Percentiles rank a stretch among this genome's conserved stretches.
Conservation (phyloP, 2,888 invertebrate species). For the Chalcis sispes region DNA sequence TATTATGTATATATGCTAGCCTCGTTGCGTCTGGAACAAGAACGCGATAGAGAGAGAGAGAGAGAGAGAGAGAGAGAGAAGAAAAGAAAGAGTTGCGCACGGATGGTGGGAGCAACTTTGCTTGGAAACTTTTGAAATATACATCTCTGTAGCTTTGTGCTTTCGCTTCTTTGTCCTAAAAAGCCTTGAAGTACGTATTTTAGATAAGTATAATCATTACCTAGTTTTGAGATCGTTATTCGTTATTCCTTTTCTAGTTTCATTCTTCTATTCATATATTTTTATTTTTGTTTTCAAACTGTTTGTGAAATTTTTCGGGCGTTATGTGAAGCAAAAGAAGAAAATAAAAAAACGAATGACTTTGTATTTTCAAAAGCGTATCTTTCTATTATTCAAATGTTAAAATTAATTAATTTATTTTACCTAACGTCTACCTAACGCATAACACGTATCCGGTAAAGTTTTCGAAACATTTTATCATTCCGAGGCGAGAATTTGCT, state of each 20-base stretch:
- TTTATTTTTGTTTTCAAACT: too few species aligned
- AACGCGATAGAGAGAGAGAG: neutral
- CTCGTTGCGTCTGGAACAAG: neutral
- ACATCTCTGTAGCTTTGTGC: conserved; percentile 30
- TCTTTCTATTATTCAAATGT: too few species aligned
- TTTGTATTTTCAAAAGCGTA: too few species aligned
- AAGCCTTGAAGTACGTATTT: conserved; percentile 20
- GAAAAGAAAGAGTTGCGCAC: neutral
- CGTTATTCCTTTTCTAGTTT: neutral
- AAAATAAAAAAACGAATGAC: too few species aligned
- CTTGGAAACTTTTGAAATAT: conserved; percentile 46
- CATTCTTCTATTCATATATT: too few species aligned
- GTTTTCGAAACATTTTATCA: too few species aligned
- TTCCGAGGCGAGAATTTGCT: neutral
- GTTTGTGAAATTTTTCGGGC: too few species aligned
- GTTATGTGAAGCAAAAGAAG: too few species aligned
- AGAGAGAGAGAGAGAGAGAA: neutral
- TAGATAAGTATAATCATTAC: conserved; percentile 18
- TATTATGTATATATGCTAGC: neutral
- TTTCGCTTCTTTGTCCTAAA: conserved; percentile 14
- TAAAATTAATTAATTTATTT: too few species aligned
- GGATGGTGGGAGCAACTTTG: conserved; percentile 10
- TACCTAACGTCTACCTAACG: too few species aligned
- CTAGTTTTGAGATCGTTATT: conserved; percentile 21
- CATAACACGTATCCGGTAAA: too few species aligned